A percentile compares a stretch with the other conserved stretches of the same genome.
Conservation (phyloP, 2,888 invertebrate species). For the Xestoiulus laeticollis region DNA sequence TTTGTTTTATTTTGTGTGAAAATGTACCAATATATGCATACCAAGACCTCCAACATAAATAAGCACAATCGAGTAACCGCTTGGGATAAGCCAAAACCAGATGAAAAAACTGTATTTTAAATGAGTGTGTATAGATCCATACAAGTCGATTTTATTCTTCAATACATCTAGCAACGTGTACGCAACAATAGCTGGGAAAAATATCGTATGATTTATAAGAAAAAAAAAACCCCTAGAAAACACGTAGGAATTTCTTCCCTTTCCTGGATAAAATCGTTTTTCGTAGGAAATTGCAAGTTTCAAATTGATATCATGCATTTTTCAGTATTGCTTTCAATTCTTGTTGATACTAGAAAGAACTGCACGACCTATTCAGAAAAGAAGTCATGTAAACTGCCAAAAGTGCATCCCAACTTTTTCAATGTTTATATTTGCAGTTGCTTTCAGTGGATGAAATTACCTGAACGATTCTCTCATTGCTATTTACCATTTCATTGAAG, state of each 20-base stretch:
- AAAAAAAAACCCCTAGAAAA: neutral
- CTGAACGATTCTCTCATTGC: neutral
- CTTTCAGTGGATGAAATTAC: constrained; percentile 39
- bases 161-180: neutral
- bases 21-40: neutral
- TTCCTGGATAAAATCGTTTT: constrained; percentile 1
- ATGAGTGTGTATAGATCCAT: neutral
- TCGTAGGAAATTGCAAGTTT: constrained; percentile 10
- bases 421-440: constrained; percentile 41
- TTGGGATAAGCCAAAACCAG: neutral
- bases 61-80: constrained; percentile 8
- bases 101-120: neutral
- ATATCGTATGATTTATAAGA: neutral
- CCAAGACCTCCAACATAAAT: neutral
- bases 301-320: neutral
- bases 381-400: constrained; percentile 21
- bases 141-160: neutral
- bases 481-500: constrained; percentile 23
- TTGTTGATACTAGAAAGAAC: neutral
- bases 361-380: neutral
- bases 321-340: constrained; percentile 30
- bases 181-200: neutral
- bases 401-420: neutral
- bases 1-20: constrained; percentile 9
- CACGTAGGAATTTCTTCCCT: neutral